A percentile compares a stretch with the other conserved stretches of the same genome.
Conservation (phyloP, 2,888 invertebrate genomes). For the Catotricha subobsoleta region DNA sequence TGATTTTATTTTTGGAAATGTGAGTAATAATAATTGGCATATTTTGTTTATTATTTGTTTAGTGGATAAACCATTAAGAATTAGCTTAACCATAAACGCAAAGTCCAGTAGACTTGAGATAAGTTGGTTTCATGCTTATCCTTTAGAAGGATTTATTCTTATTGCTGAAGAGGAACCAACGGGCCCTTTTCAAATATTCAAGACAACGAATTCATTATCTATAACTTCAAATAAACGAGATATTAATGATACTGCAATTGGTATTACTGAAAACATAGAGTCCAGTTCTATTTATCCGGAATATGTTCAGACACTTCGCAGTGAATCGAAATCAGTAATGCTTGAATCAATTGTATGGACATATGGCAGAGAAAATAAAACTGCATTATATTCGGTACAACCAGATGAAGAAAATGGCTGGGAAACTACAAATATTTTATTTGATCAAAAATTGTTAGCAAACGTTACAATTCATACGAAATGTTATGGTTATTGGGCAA, state of each 20-base stretch:
- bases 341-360: constrained; percentile 7
- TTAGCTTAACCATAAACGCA: constrained; percentile 22
- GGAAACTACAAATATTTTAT: constrained; percentile 25
- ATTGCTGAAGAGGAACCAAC: constrained; percentile 21
- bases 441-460: constrained; percentile 19
- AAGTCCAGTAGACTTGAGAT: constrained; percentile 23
- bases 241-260: background rate
- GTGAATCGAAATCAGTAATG: background rate
- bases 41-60: background rate
- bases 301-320: background rate
- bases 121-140: constrained; percentile 25
- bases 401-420: constrained; percentile 16
- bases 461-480: constrained; percentile 19
- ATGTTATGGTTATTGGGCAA: constrained; percentile 29
- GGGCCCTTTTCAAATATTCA: constrained; percentile 6
- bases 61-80: background rate
- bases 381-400: constrained; percentile 19
- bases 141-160: constrained; percentile 18
- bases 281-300: background rate
- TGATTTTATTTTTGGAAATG: too few relatives aligned
- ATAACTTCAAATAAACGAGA: constrained; percentile 6
- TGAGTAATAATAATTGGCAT: too few relatives aligned
- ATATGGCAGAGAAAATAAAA: constrained; percentile 23
- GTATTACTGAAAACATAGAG: background rate
- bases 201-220: too few relatives aligned